Evolutionary conservation across 2,797 vertebrate species (phyloP), one percentile per base, ranked within the genome.

Genomic region (Scolopax bukidnonensis): DNA sequence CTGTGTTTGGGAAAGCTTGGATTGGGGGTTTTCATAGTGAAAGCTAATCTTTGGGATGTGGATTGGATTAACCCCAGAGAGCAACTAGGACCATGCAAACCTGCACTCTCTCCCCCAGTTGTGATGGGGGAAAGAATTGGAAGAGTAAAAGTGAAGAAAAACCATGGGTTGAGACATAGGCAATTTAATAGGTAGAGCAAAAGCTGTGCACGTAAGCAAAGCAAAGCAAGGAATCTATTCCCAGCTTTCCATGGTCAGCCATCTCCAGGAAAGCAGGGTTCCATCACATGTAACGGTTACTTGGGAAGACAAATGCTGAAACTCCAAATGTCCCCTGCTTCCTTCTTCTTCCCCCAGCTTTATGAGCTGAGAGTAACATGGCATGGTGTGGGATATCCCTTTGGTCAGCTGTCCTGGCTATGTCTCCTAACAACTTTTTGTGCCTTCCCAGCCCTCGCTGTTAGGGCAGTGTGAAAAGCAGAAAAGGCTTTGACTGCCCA

Each of bases 11-110:
- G 25, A 25, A 27, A 32, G 38, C 10, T 38, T 33, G 30, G 41
- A 9, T 1, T 60, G 15, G 4, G 16, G 25, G 36, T 2, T 3
- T 15, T 21, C 3, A 0, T 6, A 18, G 3, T 16, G 11, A 36
- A 43, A 7, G 20, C 14, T 47, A 18, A 32, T 40, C 41, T 57
- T 36, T 28, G 48, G 50, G 19, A 63, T 30, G 60, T 63, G 57
- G 23, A 25, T 33, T 59, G 60, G 38, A 41, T 63, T 63, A 63
- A 63, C 27, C 9, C 18, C 38, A 28, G 17, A 38, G 30, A 38
- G 60, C 60, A 63, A 21, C 60, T 41, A 28, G 61, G 61, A 64
- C 28, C 40, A 43, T 15, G 30, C 13, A 30, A 21, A 21, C 8
- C 7, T 20, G 30, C 12, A 19, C 41, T 64, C 13, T 10, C 18